These are phyloP conservation scores for Orthosia cruda DNA, from an alignment of 2,888 invertebrate species.

Conservation along the genomic window DNA sequence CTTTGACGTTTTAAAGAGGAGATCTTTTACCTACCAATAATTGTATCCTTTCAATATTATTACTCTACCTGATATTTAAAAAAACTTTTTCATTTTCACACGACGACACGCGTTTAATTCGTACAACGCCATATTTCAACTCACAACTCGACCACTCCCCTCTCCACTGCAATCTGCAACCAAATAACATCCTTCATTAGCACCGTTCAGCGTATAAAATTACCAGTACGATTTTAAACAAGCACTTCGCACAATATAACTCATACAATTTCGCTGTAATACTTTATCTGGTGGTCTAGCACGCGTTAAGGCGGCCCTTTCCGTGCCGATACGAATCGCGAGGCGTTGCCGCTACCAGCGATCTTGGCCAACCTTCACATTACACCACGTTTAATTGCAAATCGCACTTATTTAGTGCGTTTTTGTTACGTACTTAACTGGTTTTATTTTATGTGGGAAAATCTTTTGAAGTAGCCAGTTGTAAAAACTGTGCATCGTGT, in stretches of 20 bases:
- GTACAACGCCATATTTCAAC: conserved; percentile 57
- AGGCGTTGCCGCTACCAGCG: conserved; percentile 84
- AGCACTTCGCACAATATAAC: conserved; percentile 82
- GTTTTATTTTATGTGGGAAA: conserved; percentile 40
- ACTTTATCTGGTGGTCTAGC: conserved; percentile 81
- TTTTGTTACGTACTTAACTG: conserved; percentile 67
- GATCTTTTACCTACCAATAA: not conserved
- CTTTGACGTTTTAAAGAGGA: not conserved
- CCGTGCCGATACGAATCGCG: conserved; percentile 84
- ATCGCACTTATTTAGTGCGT: conserved; percentile 82
- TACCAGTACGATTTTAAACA: conserved; percentile 81
- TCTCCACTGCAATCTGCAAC: conserved; percentile 65
- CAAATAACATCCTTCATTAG: conserved; percentile 69
- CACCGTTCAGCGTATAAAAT: conserved; percentile 70
- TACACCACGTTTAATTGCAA: conserved; percentile 84
- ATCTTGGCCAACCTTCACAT: conserved; percentile 83
- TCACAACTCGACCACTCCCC: conserved; percentile 63
- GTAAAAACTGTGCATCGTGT: not conserved
- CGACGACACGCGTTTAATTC: conserved; percentile 51
- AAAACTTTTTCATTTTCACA: conserved; percentile 54
- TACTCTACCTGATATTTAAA: conserved; percentile 34
- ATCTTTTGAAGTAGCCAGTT: not conserved
- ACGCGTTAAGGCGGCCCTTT: conserved; percentile 83
- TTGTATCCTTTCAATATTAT: conserved; percentile 15
- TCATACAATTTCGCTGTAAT: conserved; percentile 81